These are phyloP conservation scores for Andrena minutula DNA, from an alignment of 2,888 invertebrate species.

Conservation along the genomic window DNA sequence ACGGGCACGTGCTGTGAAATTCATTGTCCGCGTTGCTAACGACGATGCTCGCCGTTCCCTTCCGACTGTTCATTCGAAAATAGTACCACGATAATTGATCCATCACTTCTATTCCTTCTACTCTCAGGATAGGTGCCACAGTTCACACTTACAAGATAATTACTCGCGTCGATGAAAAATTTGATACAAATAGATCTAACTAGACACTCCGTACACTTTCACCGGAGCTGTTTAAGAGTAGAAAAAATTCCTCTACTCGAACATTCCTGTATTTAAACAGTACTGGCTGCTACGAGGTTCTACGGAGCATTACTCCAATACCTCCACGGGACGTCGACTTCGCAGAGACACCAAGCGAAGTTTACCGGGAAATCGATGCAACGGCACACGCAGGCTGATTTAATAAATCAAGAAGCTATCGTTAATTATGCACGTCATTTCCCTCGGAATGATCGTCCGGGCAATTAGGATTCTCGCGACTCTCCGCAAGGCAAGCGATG, in stretches of 20 bases:
- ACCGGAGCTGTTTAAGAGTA: too few species aligned
- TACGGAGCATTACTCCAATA: neutral
- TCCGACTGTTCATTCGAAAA: slow-evolving; percentile 28
- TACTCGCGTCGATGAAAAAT: neutral
- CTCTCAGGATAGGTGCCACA: neutral
- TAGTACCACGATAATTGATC: slow-evolving; percentile 13
- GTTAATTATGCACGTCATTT: slow-evolving; percentile 69
- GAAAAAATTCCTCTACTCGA: too few species aligned
- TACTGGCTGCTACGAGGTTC: too few species aligned
- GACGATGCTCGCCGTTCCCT: slow-evolving; percentile 24
- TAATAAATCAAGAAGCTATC: slow-evolving; percentile 57
- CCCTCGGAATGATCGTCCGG: slow-evolving; percentile 66
- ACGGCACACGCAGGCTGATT: slow-evolving; percentile 18
- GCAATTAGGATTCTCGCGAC: slow-evolving; percentile 75
- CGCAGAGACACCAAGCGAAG: neutral
- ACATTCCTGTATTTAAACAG: too few species aligned
- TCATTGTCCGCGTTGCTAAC: slow-evolving; percentile 49
- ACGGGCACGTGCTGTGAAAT: slow-evolving; percentile 57
- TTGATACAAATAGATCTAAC: too few species aligned
- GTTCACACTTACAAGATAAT: neutral
- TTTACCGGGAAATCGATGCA: slow-evolving; percentile 13
- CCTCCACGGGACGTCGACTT: neutral
- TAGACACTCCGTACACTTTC: too few species aligned
- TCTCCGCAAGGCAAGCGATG: slow-evolving; percentile 55
- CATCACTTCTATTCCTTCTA: neutral